phyloP scores from a whole-genome alignment of 2,113 vertebrate genomes.

The Lontra canadensis region DNA sequence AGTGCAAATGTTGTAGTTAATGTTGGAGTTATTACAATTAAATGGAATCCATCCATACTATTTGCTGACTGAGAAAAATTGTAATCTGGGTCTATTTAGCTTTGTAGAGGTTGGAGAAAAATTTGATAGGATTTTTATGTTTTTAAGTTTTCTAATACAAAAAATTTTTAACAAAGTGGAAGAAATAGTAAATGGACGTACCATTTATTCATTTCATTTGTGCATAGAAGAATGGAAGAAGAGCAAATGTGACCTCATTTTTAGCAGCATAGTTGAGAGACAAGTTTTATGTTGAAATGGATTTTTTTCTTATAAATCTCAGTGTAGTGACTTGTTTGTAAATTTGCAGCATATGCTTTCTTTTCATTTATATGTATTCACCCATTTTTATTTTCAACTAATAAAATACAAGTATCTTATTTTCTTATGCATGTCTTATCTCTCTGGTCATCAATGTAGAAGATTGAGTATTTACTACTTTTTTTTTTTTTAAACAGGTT shows the following conservation, averaged over 20 bases:
- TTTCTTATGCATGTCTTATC: background rate
- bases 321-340: background rate
- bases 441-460: background rate
- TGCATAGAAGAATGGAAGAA: background rate
- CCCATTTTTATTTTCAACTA: background rate
- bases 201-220: background rate
- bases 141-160: background rate
- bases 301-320: background rate
- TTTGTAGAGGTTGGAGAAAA: background rate
- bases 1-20: background rate
- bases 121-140: background rate
- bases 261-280: background rate
- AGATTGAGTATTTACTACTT: background rate
- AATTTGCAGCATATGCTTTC: background rate
- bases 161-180: background rate
- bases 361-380: background rate
- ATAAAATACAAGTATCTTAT: background rate
- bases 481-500: conserved; percentile 85
- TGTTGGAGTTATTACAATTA: background rate
- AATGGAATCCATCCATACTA: background rate
- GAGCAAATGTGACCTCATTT: conserved; percentile 11
- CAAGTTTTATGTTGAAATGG: background rate
- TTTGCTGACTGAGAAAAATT: background rate
- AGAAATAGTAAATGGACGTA: background rate
- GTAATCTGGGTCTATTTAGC: background rate